Conservation (phyloP, 1,140 invertebrate genomes). For the Calosoma granatense region DNA sequence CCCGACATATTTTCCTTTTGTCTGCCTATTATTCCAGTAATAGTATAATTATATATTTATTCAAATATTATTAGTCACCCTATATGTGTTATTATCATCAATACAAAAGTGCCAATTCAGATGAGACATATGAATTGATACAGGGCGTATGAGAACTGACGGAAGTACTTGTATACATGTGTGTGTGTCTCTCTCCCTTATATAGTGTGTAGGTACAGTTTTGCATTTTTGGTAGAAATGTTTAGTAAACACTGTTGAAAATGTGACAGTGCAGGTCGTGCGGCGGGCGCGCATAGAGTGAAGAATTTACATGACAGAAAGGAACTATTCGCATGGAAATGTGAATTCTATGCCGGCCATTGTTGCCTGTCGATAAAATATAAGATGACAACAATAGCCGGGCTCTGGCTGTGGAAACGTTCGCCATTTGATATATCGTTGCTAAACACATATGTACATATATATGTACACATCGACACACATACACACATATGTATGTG, state of each 20-base stretch:
- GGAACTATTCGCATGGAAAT: slow-evolving; percentile 32
- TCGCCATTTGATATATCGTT: slow-evolving; percentile 26
- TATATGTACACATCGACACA: background rate
- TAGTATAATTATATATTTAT: no score
- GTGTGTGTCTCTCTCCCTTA: no score
- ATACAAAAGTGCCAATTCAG: no score
- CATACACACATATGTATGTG: background rate
- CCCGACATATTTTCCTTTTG: no score
- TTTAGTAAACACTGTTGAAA: slow-evolving; percentile 7
- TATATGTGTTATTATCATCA: no score
- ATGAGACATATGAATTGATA: no score
- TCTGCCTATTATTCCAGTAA: no score
- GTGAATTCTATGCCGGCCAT: slow-evolving; percentile 26
- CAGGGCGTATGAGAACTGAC: no score
- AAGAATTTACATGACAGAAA: slow-evolving; percentile 30
- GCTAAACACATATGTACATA: background rate
- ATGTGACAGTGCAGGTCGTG: background rate
- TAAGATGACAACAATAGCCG: slow-evolving; percentile 33
- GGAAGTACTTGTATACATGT: no score
- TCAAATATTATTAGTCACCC: no score
- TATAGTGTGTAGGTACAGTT: no score
- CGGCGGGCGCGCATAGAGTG: background rate
- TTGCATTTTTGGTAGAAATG: background rate
- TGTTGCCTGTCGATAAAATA: slow-evolving; percentile 31
- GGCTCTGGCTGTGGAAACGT: slow-evolving; percentile 24